phyloP scores from a whole-genome alignment of 2,888 invertebrate genomes.

The Zaprionus obscuricornis region DNA sequence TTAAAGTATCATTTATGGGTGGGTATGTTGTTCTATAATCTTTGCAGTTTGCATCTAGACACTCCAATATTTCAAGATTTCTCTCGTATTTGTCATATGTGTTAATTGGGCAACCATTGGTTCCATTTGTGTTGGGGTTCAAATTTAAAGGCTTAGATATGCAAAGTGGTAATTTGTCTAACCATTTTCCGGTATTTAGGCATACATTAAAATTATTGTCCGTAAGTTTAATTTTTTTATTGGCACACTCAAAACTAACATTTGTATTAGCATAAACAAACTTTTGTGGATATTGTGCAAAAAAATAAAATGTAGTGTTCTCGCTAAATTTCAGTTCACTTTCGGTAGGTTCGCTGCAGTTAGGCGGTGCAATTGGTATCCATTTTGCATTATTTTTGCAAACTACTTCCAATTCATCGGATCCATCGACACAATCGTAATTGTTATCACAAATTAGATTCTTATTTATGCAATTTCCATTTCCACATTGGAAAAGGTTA shows the following conservation, averaged over 20 bases:
- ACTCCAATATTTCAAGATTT: neutral
- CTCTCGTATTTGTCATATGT: slow-evolving; percentile 2
- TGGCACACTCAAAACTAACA: slow-evolving; percentile 5
- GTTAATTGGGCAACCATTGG: slow-evolving; percentile 25
- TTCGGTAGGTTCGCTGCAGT: slow-evolving; percentile 18
- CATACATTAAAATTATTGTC: slow-evolving; percentile 5
- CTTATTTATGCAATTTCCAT: slow-evolving; percentile 1
- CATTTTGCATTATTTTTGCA: neutral
- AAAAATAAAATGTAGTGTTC: neutral
- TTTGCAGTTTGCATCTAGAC: fast-evolving
- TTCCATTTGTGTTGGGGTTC: slow-evolving; percentile 34
- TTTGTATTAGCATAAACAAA: slow-evolving; percentile 28
- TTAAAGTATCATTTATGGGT: slow-evolving; percentile 1
- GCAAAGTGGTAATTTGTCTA: neutral
- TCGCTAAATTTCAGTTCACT: neutral
- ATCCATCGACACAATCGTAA: slow-evolving; percentile 42
- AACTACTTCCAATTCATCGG: slow-evolving; percentile 17
- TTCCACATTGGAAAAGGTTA: slow-evolving; percentile 22
- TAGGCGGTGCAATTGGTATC: neutral
- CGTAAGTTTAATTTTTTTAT: fast-evolving
- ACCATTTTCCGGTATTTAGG: slow-evolving; percentile 14
- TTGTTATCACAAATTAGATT: neutral
- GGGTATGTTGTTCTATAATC: fast-evolving
- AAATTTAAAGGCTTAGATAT: neutral
- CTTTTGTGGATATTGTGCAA: fast-evolving